Evolutionary conservation across 2,888 invertebrate species (phyloP), one percentile per base, ranked within the genome.

Genomic region (Meandrusa payeni): DNA sequence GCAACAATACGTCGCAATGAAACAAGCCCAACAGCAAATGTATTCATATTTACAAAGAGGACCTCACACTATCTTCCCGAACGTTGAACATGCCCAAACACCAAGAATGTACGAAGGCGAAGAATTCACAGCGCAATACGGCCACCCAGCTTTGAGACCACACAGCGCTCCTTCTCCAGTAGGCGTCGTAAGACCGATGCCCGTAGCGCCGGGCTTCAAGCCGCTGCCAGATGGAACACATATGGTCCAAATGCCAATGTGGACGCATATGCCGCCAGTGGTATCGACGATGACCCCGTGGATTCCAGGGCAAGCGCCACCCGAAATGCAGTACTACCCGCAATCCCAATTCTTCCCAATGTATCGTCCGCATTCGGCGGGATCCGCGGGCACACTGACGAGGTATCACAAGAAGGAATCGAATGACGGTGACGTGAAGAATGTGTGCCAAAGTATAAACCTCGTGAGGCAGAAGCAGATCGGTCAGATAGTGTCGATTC

Each of bases 1-100:
- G 37, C 88, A 88, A 57, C 88, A 88, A 43, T 88, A 88, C 50
- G 88, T 88, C 0, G 88, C 88, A 0, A 88, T 88, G 88, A 88
- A 88, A 47, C 88, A 88, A 62, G 88, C 88, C 0, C 88, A 88
- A 51, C 88, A 88, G 46, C 86, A 87, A 47, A 83, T 88, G 85
- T 83, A 77, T 42, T 67, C 75, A 0, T 88, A 85, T 55, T 60
- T 85, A 23, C 87, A 87, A 52, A 63, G 86, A 50, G 75, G 78
- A 23, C 82, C 86, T 0, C 82, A 83, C 37, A 81, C 83, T 0
- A 80, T 83, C n/a, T 85, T 77, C 37, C 85, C 86, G 0, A 78
- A 75, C 42, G 68, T 77, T 4, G 82, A 81, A 22, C 82, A 73
- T 42, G 59, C 62, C 31, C 75, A 74, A 41, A 65, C 61, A 43